Evolutionary conservation across 2,797 vertebrate species (phyloP).

Genomic region (Gallinago nigripennis): DNA sequence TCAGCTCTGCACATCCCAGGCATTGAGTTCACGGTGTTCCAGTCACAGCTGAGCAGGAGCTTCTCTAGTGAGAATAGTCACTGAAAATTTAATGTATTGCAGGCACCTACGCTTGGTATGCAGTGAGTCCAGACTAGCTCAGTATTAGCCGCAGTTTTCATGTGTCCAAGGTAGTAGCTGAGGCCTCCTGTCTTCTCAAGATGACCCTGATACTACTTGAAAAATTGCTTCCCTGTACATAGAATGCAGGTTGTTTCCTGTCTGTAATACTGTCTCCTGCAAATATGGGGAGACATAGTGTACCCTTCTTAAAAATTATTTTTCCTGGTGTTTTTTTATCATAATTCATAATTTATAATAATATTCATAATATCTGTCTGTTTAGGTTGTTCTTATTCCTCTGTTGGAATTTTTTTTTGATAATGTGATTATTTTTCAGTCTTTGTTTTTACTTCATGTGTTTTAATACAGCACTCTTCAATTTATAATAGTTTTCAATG

Average conservation of each 20-base stretch:
- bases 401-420: background rate
- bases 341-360: background rate
- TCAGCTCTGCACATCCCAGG: background rate
- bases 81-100: background rate
- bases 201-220: background rate
- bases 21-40: fast-evolving
- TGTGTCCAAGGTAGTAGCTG: background rate
- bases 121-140: background rate
- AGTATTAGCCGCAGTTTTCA: background rate
- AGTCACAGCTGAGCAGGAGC: background rate
- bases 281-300: background rate
- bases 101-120: fast-evolving
- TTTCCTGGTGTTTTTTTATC: background rate
- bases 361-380: background rate
- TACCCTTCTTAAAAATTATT: background rate
- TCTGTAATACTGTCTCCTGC: background rate
- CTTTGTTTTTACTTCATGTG: background rate
- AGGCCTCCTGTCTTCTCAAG: background rate
- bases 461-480: background rate
- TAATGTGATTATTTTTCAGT: background rate
- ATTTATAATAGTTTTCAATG: slow-evolving; percentile 37
- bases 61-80: background rate
- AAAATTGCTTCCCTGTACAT: background rate
- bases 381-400: background rate
- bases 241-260: background rate